phyloP scores from a whole-genome alignment of 2,888 invertebrate genomes.

The Lasioglossum villosulum region DNA sequence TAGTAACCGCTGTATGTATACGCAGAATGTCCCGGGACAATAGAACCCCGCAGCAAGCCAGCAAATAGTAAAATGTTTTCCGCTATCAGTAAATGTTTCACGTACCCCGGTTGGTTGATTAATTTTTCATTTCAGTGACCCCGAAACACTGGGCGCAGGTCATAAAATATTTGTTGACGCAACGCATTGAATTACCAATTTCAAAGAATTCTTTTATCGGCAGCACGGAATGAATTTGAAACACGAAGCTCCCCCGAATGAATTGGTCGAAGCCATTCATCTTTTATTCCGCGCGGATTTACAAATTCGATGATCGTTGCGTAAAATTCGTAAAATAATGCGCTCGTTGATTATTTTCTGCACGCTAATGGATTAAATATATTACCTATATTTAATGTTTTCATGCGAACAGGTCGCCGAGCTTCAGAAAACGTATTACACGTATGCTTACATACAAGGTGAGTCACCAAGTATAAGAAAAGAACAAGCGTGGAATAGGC shows the following conservation, averaged over 20 bases:
- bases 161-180: neutral
- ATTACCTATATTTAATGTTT: neutral
- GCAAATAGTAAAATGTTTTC: neutral
- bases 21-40: neutral
- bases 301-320: neutral
- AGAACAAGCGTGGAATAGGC: no score
- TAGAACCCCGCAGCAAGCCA: neutral
- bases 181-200: neutral
- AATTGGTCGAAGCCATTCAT: neutral
- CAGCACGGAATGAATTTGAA: neutral
- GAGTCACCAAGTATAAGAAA: no score
- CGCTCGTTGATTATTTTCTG: neutral
- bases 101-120: neutral
- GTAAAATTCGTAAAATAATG: neutral
- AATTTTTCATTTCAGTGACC: conserved; percentile 2
- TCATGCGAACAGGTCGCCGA: neutral
- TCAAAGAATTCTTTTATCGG: neutral
- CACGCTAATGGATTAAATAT: neutral
- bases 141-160: neutral
- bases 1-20: no score
- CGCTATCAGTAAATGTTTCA: neutral
- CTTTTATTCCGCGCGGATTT: neutral
- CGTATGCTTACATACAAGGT: no score
- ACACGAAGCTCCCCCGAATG: neutral
- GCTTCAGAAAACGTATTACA: neutral